Base-by-base conservation (phyloP, 2,888 invertebrate genomes). In the Griposia aprilina region DNA sequence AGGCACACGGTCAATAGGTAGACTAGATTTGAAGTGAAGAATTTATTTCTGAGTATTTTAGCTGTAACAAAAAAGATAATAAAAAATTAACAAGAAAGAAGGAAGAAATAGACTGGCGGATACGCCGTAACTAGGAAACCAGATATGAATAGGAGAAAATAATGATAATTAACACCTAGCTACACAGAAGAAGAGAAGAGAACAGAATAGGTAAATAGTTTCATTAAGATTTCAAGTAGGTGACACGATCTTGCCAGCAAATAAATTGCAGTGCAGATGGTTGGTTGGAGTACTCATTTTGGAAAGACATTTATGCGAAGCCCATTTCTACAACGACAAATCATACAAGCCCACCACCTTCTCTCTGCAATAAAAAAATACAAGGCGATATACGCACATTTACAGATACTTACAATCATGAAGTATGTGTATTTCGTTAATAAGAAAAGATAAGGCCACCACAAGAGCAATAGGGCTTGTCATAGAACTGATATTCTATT, bases 21-120 rank as follows among this genome's bases (percentile, higher is more conserved):
- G 0, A 94, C 92, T 4, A 95, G 73, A 66, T 91, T 93, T 0
- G 93, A 90, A 0, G 91, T 80, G 10, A 93, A 90, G 75, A 91
- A 90, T 26, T 91, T 87, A 36, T 90, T 88, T 26, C 82, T 82
- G 1, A 93, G 70, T 15, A 92, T 59, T 30, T 75, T 86, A 5
- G 84, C 94, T 94, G 89, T 13, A 92, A 92, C n/a, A 70, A 66
- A 66, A 66, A 66, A 52, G 17, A 66, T 23, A 17, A 17, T 45
- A 59, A 10, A 78, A 36, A 11, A 48, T 36, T 15, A 7, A 26
- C 4, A 6, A 23, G 1, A 6, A 26, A 36, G 4, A 30, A 23
- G 6, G 45, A 45, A 45, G 2, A 55, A n/a, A 50, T n/a, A n/a
- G 7, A 17, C 20, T 30, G 17, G 10, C 17, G 57, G 17, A 73